These are phyloP conservation scores for Hephaestus fuliginosus DNA, from an alignment of 2,797 vertebrate genomes.

Conservation along the genomic window DNA sequence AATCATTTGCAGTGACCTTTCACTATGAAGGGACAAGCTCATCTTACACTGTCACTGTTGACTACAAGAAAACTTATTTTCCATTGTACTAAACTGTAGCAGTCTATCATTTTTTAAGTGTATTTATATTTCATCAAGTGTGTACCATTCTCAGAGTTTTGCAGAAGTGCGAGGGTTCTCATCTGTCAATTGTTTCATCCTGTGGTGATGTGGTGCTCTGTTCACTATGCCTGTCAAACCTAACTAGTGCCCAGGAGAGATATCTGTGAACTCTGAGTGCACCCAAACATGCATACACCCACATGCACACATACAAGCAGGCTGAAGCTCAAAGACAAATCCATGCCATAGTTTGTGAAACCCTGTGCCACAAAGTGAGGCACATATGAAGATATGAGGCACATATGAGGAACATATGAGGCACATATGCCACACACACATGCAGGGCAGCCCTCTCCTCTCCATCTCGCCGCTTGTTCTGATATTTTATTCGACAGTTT, in stretches of 20 bases:
- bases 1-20: no score
- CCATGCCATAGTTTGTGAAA: no score
- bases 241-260: slow-evolving; percentile 12
- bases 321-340: background rate
- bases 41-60: no score
- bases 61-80: background rate
- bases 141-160: background rate
- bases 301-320: background rate
- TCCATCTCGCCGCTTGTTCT: no score
- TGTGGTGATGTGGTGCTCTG: slow-evolving; percentile 26
- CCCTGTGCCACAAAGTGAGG: no score
- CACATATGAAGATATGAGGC: no score
- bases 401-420: no score
- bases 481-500: no score
- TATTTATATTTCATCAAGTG: background rate
- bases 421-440: no score
- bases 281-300: background rate
- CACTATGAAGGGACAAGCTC: no score
- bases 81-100: background rate
- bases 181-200: slow-evolving; percentile 24
- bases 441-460: no score
- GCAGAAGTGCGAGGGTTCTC: background rate
- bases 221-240: slow-evolving; percentile 33
- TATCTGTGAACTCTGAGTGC: slow-evolving; percentile 29
- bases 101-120: background rate